Base-by-base conservation (phyloP, 2,797 vertebrate genomes). In the Lepilemur septentrionalis region DNA sequence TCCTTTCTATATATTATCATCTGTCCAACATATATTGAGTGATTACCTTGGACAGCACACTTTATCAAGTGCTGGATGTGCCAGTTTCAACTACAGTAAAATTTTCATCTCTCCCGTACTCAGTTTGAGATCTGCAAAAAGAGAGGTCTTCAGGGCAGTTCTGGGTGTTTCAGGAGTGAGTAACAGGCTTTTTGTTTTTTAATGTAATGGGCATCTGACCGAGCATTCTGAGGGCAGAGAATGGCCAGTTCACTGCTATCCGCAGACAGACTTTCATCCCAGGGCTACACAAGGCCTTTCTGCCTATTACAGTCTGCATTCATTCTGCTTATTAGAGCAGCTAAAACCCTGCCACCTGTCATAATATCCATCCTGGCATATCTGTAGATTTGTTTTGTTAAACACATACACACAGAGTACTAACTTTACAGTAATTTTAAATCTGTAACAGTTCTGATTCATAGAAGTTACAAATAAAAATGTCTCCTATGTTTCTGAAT, bases 401-500 rank as follows among this genome's bases (percentile, higher is more conserved):
- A 70, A 65, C 52, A 46, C 7, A 55, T 12, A 57, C 55, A 65
- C 46, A 73, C 9, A n/a, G 10, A 80, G 48, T 35, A 63, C 7
- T 25, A 46, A 93, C 17, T 75, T 86, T 73, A 76, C 4, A 89
- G 23, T 78, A 55, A 2, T 84, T 92, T 86, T 82, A 89, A 84
- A 73, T 65, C 52, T 85, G 18, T 63, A 61, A 28, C 9, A 38
- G 50, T 41, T 93, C 61, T 95, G 35, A 88, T 48, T 79, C 73
- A 57, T 38, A 32, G 14, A 82, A 88, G 43, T 73, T 85, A 72
- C 35, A 80, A 94, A 79, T n/a, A 59, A 90, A 94, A 95, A 23
- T 43, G 22, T 61, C 78, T 89, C 32, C 65, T 93, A 38, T 59
- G 52, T 67, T 96, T 97, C 46, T 76, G 13, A 93, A 83, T 61